Evolutionary conservation across 2,888 invertebrate species (phyloP), one percentile per base, ranked within the genome.

Genomic region (Troilus luridus): DNA sequence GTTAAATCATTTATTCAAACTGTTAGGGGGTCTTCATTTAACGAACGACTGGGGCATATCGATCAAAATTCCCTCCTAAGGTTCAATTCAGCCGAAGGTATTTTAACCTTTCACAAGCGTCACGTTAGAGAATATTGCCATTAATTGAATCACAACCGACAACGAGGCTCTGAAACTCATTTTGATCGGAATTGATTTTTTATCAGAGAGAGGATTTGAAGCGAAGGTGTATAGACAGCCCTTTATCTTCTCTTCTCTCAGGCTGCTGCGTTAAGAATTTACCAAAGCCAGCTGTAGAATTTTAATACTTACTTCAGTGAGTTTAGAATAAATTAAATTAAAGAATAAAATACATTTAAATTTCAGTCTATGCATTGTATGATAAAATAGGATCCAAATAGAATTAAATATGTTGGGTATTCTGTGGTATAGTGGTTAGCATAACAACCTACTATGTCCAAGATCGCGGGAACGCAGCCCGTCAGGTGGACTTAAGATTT

Each of bases 1-100:
- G 27, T 77, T 77, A 77, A 77, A 77, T 77, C 72, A 77, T 77
- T 77, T 77, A 77, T 77, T 77, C 72, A 77, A 77, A 77, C 72
- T 41, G 27, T 77, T 77, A 77, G 72, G 27, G 72, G 72, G 72
- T 77, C 72, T 77, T 77, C 72, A 77, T 77, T 77, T 77, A 77
- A 77, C 72, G 72, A 77, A 77, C 72, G 72, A 77, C 72, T 77
- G 27, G 7, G 1, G 41, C 41, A 41, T 8, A 77, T 77, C 41
- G 72, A 77, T 41, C 41, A 77, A 41, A 27, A 27, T 7, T 77
- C 17, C 72, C 19, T 41, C 17, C 27, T 19, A 14, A 77, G 72
- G 41, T 27, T 41, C 41, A 24, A 67, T 67, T 67, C 24, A 67
- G 24, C 24, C 24, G 6, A 24, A 0, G 24, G 14, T n/a, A 24